A percentile compares a stretch with the other conserved stretches of the same genome.
phyloP scores from a whole-genome alignment of 2,113 vertebrate genomes.

The Sinocyclocheilus rhinocerous region DNA sequence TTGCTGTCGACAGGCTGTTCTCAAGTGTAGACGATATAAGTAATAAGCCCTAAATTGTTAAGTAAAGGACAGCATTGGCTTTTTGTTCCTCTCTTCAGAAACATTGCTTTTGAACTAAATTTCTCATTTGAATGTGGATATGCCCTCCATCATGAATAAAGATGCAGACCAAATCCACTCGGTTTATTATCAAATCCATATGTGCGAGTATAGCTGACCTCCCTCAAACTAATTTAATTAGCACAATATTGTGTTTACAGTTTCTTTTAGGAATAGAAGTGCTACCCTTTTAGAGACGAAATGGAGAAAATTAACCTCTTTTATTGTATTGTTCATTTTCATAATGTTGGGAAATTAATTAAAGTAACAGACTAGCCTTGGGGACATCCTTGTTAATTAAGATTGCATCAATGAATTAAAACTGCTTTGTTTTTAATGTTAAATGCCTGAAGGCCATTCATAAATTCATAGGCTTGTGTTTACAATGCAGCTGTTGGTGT shows the following conservation, averaged over 20 bases:
- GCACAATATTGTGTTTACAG: neutral
- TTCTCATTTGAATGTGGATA: neutral
- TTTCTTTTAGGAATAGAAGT: slow-evolving; percentile 30
- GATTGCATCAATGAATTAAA: neutral
- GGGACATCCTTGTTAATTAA: slow-evolving; percentile 41
- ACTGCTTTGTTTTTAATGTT: slow-evolving; percentile 9
- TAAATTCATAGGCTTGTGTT: neutral
- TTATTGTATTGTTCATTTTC: slow-evolving; percentile 18
- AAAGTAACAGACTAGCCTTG: slow-evolving; percentile 10
- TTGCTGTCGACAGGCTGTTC: neutral
- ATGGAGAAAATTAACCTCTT: slow-evolving; percentile 15
- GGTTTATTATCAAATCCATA: slow-evolving; percentile 40
- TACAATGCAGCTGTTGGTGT: neutral
- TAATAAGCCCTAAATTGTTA: neutral
- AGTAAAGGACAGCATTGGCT: neutral
- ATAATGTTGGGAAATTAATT: slow-evolving; percentile 1
- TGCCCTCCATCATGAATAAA: neutral
- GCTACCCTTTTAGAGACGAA: slow-evolving; percentile 5
- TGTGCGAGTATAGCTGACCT: neutral
- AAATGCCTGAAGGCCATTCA: slow-evolving; percentile 15
- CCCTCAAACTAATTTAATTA: neutral
- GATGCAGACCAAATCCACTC: slow-evolving; percentile 11
- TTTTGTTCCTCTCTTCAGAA: neutral
- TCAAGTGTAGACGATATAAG: neutral
- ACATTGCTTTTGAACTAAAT: neutral